Base-by-base conservation (phyloP, 1,140 invertebrate genomes). In the Micrasema longulum region DNA sequence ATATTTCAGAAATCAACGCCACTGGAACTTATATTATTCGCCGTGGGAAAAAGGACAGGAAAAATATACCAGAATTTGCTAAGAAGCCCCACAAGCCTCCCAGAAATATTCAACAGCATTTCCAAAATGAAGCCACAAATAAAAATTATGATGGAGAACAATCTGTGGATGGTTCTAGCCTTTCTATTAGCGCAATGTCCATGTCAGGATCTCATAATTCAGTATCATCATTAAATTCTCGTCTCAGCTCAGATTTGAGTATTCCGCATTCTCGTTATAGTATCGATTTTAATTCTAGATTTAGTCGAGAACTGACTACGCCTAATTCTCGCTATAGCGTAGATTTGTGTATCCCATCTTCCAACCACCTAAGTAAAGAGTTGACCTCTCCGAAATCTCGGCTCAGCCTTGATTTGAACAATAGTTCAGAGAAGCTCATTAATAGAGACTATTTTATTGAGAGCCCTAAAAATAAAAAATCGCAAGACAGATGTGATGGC, bases 1-100 rank as follows among this genome's bases (percentile, higher is more conserved):
- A 81, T 16, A 76, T 83, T 76, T 76, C 88, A 69, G 89, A 90
- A 72, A 77, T 91, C 2, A 88, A 87, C 18, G 88, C 88, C 35
- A 86, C 83, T 45, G 91, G 90, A n/a, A 93, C 91, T 9, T 93
- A 92, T 76, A 88, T 93, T 6, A 91, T 93, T 63, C 80, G 91
- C 16, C 88, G 90, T 53, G 91, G 87, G 79, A 77, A 87, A 85
- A 78, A 88, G 47, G 74, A 76, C 48, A 74, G 84, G 36, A 86
- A 86, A 77, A 82, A 86, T 60, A 77, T 86, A 73, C 84, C 84
- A 23, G 80, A 78, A 57, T 84, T 85, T 71, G 80, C 82, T 64
- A 86, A 86, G 76, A 68, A 81, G 36, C 76, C 80, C 0, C 60
- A 70, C 12, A 76, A 76, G 50, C 66, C 68, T 31, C 71, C 71